A percentile compares a stretch with the other conserved stretches of the same genome.
phyloP scores from a whole-genome alignment of 1,140 invertebrate genomes.

The Physella acuta region DNA sequence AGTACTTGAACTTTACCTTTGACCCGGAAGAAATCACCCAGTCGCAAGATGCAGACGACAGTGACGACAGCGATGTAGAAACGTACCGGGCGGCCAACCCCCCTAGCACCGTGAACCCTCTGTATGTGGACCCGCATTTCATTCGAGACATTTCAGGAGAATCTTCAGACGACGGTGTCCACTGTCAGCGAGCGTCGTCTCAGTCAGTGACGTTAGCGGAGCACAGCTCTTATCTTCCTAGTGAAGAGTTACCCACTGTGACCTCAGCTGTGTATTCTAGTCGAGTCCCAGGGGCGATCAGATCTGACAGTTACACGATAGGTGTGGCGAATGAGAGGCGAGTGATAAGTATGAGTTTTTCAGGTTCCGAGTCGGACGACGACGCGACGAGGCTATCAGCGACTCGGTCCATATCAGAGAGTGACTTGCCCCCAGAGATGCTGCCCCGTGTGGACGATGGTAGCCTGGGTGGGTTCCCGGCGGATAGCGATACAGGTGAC shows the following conservation, averaged over 20 bases:
- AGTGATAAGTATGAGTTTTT: neutral
- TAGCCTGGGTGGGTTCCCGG: neutral
- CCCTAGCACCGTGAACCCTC: neutral
- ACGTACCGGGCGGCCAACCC: no score
- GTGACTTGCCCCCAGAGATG: conserved; percentile 4
- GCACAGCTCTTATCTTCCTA: neutral
- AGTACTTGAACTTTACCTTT: conserved; percentile 49
- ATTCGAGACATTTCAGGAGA: neutral
- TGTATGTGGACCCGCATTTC: neutral
- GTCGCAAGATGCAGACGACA: conserved; percentile 2
- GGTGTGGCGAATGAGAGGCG: neutral
- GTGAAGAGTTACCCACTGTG: neutral
- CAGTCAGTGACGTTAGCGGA: neutral
- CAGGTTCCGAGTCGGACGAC: neutral
- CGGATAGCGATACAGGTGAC: neutral
- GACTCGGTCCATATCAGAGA: conserved; percentile 9
- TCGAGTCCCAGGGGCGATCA: neutral
- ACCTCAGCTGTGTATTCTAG: no score
- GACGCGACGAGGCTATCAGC: neutral
- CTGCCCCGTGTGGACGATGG: neutral
- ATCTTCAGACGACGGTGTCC: neutral
- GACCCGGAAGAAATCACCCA: conserved; percentile 33
- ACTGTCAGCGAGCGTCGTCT: neutral
- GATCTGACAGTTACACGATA: conserved; percentile 12
- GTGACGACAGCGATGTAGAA: neutral